These are phyloP conservation scores for Conistra vaccinii DNA, from an alignment of 2,888 invertebrate genomes.

Conservation along the genomic window DNA sequence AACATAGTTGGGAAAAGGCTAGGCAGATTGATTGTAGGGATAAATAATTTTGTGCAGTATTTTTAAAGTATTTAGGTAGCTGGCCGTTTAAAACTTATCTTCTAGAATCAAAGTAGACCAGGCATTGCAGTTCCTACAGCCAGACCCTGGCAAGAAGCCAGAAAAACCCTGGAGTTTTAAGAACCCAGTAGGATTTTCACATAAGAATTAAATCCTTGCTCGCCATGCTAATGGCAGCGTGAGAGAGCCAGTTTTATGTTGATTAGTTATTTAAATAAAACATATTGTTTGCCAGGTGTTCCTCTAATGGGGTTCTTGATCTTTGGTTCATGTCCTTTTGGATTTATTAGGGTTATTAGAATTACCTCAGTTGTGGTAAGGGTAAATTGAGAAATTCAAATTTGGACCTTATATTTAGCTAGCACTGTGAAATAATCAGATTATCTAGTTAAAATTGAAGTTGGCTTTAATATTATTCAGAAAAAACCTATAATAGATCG, in stretches of 20 bases:
- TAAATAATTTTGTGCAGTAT: no score
- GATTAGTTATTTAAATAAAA: conserved; percentile 61
- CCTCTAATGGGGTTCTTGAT: conserved; percentile 55
- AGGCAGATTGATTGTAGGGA: no score
- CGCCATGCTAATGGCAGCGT: conserved; percentile 49
- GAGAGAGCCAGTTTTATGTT: conserved; percentile 54
- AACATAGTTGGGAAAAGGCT: no score
- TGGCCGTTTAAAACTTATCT: neutral
- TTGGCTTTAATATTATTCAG: no score
- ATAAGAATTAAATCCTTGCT: conserved; percentile 40
- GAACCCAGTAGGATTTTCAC: conserved; percentile 49
- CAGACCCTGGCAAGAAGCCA: conserved; percentile 45
- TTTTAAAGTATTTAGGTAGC: no score
- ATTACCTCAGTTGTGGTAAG: neutral
- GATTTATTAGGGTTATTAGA: conserved; percentile 10
- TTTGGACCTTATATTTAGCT: no score
- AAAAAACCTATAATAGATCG: no score
- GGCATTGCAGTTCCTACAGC: neutral
- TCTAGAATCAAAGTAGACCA: neutral
- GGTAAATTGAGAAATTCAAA: neutral
- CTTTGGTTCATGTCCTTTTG: conserved; percentile 34
- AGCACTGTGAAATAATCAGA: no score
- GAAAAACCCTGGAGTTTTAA: conserved; percentile 23
- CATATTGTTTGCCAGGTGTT: conserved; percentile 61
- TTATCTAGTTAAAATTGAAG: no score